Evolutionary conservation across 2,113 vertebrate species (phyloP).

Genomic region (Scomber colias): DNA sequence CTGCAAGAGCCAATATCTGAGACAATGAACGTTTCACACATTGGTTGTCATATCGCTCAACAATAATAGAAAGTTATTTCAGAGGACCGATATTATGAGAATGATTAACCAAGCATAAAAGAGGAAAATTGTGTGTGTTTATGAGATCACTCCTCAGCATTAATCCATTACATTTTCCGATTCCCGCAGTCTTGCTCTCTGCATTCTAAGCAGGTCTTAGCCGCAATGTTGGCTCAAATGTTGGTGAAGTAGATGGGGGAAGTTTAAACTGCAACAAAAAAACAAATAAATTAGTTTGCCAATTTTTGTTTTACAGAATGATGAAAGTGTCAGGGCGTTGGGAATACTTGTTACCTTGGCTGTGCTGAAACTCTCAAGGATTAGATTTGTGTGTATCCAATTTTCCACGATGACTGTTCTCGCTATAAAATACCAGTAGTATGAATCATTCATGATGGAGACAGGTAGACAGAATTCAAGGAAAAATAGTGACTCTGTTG

Average conservation of each 20-base stretch:
- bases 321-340: slow-evolving; percentile 35
- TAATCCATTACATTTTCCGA: slow-evolving; percentile 32
- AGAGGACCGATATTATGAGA: slow-evolving; percentile 31
- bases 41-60: slow-evolving; percentile 31
- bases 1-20: slow-evolving; percentile 23
- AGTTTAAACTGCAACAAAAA: slow-evolving; percentile 17
- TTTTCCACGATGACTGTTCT: slow-evolving; percentile 31
- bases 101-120: slow-evolving; percentile 44
- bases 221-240: slow-evolving; percentile 34
- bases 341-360: slow-evolving; percentile 36
- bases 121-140: slow-evolving; percentile 25
- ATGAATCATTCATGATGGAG: slow-evolving; percentile 69
- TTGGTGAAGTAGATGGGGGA: not conserved
- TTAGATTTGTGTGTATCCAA: slow-evolving; percentile 37
- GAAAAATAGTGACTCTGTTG: slow-evolving; percentile 19
- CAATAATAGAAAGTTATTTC: slow-evolving; percentile 42
- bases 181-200: not conserved
- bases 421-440: slow-evolving; percentile 10
- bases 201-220: slow-evolving; percentile 29
- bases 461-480: slow-evolving; percentile 12
- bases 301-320: slow-evolving; percentile 35
- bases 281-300: slow-evolving; percentile 27
- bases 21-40: slow-evolving; percentile 27
- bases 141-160: not conserved
- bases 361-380: not conserved